Evolutionary conservation across 2,113 vertebrate genomes (phyloP).

Genomic region (Thunnus thynnus): DNA sequence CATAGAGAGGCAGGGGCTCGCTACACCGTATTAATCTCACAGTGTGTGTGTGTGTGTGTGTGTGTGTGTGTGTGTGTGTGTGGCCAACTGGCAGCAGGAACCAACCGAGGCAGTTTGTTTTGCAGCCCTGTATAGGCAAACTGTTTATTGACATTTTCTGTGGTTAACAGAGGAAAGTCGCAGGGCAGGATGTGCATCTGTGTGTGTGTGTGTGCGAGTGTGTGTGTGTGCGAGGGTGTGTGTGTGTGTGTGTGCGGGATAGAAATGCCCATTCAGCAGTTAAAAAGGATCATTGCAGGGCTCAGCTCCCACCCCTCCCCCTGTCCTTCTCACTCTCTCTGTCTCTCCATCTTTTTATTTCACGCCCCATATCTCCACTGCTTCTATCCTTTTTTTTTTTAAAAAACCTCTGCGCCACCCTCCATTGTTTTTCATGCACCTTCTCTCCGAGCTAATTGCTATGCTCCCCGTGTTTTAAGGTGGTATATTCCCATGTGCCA

Average conservation of each 20-base stretch:
- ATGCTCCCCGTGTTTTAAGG: slow-evolving; percentile 61
- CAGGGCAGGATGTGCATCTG: slow-evolving; percentile 49
- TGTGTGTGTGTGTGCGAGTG: slow-evolving; percentile 19
- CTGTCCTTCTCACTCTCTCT: slow-evolving; percentile 35
- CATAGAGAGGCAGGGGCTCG: slow-evolving; percentile 53
- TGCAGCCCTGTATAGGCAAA: slow-evolving; percentile 73
- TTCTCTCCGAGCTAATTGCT: slow-evolving; percentile 50
- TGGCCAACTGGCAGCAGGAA: slow-evolving; percentile 69
- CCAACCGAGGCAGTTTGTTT: slow-evolving; percentile 72
- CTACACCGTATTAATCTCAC: slow-evolving; percentile 67
- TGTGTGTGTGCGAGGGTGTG: slow-evolving; percentile 37
- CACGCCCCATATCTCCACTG: slow-evolving; percentile 49
- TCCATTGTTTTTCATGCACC: slow-evolving; percentile 39
- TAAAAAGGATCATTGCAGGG: slow-evolving; percentile 69
- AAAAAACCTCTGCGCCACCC: slow-evolving; percentile 9
- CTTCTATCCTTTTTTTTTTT: background rate
- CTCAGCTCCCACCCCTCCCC: slow-evolving; percentile 34
- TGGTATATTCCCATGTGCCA: slow-evolving; percentile 60
- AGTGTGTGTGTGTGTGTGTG: slow-evolving; percentile 33
- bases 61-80: slow-evolving; percentile 40
- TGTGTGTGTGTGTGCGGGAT: slow-evolving; percentile 36
- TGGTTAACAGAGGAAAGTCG: slow-evolving; percentile 76
- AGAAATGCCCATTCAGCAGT: slow-evolving; percentile 76
- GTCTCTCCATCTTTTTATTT: slow-evolving; percentile 60
- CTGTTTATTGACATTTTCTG: slow-evolving; percentile 84